Percentiles rank a stretch among this genome's conserved stretches.
phyloP scores from a whole-genome alignment of 2,113 vertebrate species.

The Hucho hucho region DNA sequence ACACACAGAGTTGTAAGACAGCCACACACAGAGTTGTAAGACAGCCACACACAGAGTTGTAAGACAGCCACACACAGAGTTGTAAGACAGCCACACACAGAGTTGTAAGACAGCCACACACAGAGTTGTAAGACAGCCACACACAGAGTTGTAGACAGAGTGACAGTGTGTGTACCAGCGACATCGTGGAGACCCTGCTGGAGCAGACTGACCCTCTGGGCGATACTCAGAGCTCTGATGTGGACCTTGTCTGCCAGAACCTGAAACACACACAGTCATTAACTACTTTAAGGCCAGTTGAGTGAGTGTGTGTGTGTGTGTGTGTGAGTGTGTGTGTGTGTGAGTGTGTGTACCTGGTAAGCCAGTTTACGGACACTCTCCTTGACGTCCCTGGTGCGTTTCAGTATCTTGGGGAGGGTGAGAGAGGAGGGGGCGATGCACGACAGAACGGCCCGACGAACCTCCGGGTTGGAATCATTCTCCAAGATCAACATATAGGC shows the following conservation, averaged over 20 bases:
- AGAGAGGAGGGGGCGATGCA: conserved; percentile 86
- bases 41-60: too few species aligned
- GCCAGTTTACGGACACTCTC: conserved; percentile 89
- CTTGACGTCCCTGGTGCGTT: conserved; percentile 88
- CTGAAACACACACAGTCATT: conserved; percentile 58
- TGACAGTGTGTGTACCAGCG: conserved; percentile 75
- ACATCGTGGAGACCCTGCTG: conserved; percentile 89
- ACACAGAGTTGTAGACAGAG: too few species aligned
- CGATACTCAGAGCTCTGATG: conserved; percentile 87
- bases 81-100: too few species aligned
- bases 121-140: neutral
- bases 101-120: too few species aligned
- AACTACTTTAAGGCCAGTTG: neutral
- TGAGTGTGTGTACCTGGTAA: conserved; percentile 80
- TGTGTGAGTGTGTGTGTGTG: neutral
- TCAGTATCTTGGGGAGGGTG: conserved; percentile 85
- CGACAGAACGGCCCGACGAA: conserved; percentile 89
- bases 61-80: too few species aligned
- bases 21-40: too few species aligned
- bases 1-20: too few species aligned
- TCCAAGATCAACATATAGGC: conserved; percentile 86
- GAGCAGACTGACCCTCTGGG: conserved; percentile 90
- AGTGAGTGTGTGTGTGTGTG: neutral
- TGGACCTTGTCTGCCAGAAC: conserved; percentile 94
- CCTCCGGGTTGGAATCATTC: conserved; percentile 89